A percentile compares a stretch with the other conserved stretches of the same genome.
phyloP scores from a whole-genome alignment of 2,113 vertebrate species.

The Cyprinodon variegatus region DNA sequence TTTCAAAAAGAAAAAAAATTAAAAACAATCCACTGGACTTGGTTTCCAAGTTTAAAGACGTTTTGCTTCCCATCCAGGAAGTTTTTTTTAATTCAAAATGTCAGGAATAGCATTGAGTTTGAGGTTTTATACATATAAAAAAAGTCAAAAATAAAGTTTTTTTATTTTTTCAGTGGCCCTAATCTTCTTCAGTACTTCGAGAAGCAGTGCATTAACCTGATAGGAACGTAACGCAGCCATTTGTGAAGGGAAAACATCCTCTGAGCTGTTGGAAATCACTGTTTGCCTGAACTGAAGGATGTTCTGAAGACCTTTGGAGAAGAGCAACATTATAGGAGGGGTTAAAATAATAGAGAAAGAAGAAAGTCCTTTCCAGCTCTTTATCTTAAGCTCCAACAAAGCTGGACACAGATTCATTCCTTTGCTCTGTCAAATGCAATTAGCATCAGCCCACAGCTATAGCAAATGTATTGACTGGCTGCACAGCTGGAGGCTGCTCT shows the following conservation, averaged over 20 bases:
- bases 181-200: no score
- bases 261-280: not conserved
- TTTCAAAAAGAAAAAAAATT: no score
- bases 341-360: not conserved
- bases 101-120: no score
- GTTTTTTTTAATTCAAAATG: no score
- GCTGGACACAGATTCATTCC: conserved; percentile 75
- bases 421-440: conserved; percentile 78
- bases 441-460: conserved; percentile 73
- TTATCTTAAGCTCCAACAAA: conserved; percentile 69
- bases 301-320: not conserved
- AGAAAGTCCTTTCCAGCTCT: conserved; percentile 40
- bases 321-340: not conserved
- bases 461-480: conserved; percentile 72
- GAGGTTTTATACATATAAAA: no score
- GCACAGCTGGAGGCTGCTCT: conserved; percentile 45
- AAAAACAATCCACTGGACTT: no score
- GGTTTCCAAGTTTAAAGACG: no score
- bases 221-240: not conserved
- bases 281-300: not conserved
- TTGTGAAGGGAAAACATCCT: not conserved
- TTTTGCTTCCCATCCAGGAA: no score
- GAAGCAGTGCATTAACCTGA: not conserved
- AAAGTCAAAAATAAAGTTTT: no score
- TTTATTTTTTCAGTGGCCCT: no score